phyloP scores from a whole-genome alignment of 2,888 invertebrate genomes.

The Pyrocoelia pectoralis region DNA sequence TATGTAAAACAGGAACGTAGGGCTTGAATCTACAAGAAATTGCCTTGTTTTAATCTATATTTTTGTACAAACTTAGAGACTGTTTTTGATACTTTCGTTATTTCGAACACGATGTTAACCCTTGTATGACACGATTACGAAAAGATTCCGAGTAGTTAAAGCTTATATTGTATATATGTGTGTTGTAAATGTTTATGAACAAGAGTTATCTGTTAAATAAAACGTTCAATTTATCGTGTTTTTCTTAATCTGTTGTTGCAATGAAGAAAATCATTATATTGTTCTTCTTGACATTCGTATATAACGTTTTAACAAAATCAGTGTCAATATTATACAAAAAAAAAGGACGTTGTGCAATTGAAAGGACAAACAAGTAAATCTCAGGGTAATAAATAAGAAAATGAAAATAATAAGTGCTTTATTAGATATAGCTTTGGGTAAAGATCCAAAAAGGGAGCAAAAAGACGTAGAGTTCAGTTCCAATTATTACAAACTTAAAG shows the following conservation, averaged over 20 bases:
- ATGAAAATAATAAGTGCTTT: too few relatives aligned
- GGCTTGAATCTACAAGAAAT: slow-evolving; percentile 42
- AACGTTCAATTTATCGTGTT: not conserved
- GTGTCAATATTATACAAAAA: too few relatives aligned
- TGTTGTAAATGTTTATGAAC: slow-evolving; percentile 13
- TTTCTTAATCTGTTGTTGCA: not conserved
- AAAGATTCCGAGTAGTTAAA: not conserved
- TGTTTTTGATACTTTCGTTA: slow-evolving; percentile 38
- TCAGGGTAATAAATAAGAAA: too few relatives aligned
- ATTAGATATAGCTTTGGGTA: too few relatives aligned
- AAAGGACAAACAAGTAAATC: too few relatives aligned
- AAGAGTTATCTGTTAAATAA: slow-evolving; percentile 4
- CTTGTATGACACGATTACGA: slow-evolving; percentile 22
- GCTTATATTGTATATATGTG: not conserved
- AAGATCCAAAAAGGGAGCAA: too few relatives aligned
- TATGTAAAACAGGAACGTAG: slow-evolving; percentile 45
- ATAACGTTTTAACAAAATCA: too few relatives aligned
- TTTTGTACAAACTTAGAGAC: slow-evolving; percentile 36
- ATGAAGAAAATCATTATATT: too few relatives aligned
- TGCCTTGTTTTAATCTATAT: slow-evolving; percentile 41
- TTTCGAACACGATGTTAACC: slow-evolving; percentile 20
- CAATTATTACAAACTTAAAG: too few relatives aligned
- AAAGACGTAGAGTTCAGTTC: too few relatives aligned
- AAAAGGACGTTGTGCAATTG: too few relatives aligned
- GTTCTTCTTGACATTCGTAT: too few relatives aligned